Percentiles rank a stretch among this genome's conserved stretches.
Conservation (phyloP, 2,888 invertebrate species). For the Sesia bembeciformis region DNA sequence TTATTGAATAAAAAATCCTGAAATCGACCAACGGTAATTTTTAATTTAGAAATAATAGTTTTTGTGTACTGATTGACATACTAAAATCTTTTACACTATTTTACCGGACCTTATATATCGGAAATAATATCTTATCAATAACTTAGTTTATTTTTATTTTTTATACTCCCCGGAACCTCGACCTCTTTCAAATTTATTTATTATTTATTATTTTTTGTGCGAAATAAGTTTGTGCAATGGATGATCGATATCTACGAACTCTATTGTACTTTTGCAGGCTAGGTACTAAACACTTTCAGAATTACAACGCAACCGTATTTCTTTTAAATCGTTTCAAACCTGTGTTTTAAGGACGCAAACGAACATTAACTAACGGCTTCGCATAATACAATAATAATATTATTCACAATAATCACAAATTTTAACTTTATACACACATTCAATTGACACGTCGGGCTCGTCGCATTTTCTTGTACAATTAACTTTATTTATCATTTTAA, state of each 20-base stretch:
- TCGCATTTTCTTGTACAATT: conserved; percentile 62
- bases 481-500: conserved; percentile 32
- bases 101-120: too few relatives aligned
- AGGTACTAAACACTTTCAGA: background rate
- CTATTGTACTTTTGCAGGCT: background rate
- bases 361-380: background rate
- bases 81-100: too few relatives aligned
- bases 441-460: conserved; percentile 71
- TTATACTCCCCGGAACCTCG: too few relatives aligned
- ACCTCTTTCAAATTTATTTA: too few relatives aligned
- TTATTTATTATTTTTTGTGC: conserved; percentile 15
- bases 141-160: too few relatives aligned
- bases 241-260: background rate
- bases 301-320: background rate
- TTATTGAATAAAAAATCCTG: too few relatives aligned
- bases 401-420: background rate
- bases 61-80: too few relatives aligned
- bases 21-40: too few relatives aligned
- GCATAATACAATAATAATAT: background rate
- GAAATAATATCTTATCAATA: too few relatives aligned
- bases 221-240: conserved; percentile 2
- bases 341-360: too few relatives aligned
- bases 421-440: conserved; percentile 56
- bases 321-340: too few relatives aligned
- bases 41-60: too few relatives aligned